Evolutionary conservation across 2,888 invertebrate genomes (phyloP).

Genomic region (Rosalia funebris): DNA sequence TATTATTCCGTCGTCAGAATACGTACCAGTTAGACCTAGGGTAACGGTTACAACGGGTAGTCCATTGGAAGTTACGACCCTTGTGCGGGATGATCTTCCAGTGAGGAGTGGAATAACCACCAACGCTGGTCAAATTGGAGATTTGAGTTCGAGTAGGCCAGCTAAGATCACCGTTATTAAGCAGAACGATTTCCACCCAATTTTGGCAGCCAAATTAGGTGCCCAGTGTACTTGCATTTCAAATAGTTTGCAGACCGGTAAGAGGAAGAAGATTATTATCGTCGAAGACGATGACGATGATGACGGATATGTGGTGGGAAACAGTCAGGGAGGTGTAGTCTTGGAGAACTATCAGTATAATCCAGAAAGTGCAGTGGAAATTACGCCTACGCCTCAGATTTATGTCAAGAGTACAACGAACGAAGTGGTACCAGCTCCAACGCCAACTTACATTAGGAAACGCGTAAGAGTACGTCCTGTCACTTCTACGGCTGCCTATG

Average conservation of each 20-base stretch:
- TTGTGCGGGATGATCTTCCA: conserved; percentile 51
- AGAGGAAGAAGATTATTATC: conserved; percentile 53
- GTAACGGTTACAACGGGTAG: conserved; percentile 20
- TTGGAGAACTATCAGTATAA: conserved; percentile 54
- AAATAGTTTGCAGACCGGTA: conserved; percentile 67
- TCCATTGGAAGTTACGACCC: conserved; percentile 42
- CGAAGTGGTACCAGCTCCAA: conserved; percentile 35
- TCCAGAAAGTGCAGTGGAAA: conserved; percentile 49
- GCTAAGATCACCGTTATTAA: conserved; percentile 68
- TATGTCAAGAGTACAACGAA: conserved; percentile 41
- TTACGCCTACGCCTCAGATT: conserved; percentile 51
- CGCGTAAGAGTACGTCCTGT: conserved; percentile 43
- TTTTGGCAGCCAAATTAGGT: conserved; percentile 76
- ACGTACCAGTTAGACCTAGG: conserved; percentile 14
- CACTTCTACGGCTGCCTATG: conserved; percentile 20
- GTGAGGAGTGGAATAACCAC: conserved; percentile 43
- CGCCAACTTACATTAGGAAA: conserved; percentile 41
- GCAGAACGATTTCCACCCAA: conserved; percentile 77
- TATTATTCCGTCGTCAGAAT: not conserved
- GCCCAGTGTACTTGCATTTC: conserved; percentile 79
- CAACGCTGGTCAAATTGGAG: conserved; percentile 27
- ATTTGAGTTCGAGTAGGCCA: conserved; percentile 33
- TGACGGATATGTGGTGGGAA: conserved; percentile 38
- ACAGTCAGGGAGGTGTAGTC: conserved; percentile 52
- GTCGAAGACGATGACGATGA: conserved; percentile 50